Evolutionary conservation across 1,140 invertebrate genomes (phyloP).

Genomic region (Drosophila willistoni): DNA sequence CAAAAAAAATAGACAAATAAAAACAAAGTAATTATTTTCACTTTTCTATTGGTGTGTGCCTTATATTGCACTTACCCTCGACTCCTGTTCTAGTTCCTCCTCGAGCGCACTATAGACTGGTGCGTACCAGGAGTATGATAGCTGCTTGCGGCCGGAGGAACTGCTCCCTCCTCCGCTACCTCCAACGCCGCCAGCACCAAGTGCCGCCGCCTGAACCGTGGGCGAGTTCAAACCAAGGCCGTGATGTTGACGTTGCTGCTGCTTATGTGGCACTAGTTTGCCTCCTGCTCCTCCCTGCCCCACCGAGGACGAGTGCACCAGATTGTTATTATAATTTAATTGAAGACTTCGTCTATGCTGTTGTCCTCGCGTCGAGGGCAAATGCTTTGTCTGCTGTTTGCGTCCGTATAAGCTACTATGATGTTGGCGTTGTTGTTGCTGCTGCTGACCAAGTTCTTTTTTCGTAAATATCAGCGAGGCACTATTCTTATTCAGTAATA

Average conservation of each 20-base stretch:
- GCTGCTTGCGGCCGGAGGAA: conserved; percentile 71
- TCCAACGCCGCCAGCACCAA: conserved; percentile 21
- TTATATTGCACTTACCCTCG: conserved; percentile 64
- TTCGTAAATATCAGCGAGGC: conserved; percentile 79
- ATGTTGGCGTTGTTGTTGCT: conserved; percentile 43
- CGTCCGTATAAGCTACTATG: conserved; percentile 65
- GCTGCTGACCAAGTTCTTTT: conserved; percentile 59
- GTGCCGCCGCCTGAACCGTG: conserved; percentile 34
- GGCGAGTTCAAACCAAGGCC: conserved; percentile 33
- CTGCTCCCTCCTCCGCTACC: conserved; percentile 24
- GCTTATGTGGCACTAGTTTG: conserved; percentile 59
- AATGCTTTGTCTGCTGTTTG: conserved; percentile 73
- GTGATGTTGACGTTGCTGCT: conserved; percentile 41
- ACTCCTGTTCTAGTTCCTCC: conserved; percentile 82
- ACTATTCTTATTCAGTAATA: conserved; percentile 76
- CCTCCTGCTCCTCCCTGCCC: conserved; percentile 10
- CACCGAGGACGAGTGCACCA: conserved; percentile 57
- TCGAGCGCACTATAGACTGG: conserved; percentile 82
- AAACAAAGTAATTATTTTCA: not conserved
- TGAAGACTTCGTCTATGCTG: conserved; percentile 70
- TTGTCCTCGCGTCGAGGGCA: conserved; percentile 66
- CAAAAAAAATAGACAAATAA: too few species aligned
- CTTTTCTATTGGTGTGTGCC: not conserved
- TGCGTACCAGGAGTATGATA: conserved; percentile 83
- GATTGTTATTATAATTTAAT: conserved; percentile 76